These are phyloP conservation scores for Mystacornis crossleyi DNA, from an alignment of 2,113 vertebrate species.

Conservation along the genomic window DNA sequence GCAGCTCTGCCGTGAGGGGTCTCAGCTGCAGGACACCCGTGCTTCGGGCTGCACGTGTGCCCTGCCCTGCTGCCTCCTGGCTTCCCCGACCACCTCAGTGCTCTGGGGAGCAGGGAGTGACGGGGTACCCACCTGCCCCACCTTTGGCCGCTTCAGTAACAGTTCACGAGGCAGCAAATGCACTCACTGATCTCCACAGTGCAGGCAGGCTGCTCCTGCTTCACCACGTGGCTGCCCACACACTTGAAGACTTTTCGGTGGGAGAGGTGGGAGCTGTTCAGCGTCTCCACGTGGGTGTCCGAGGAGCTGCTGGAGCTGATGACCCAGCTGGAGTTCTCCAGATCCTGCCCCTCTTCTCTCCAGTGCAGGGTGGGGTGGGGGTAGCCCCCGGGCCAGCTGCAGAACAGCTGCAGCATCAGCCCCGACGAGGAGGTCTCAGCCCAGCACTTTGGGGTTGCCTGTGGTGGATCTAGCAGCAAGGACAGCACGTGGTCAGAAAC, in stretches of 20 bases:
- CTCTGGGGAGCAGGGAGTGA: neutral
- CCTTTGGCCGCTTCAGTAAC: neutral
- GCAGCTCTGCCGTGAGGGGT: fast-evolving
- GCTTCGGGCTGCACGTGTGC: neutral
- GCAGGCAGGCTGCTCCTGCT: constrained; percentile 63
- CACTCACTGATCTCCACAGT: constrained; percentile 84
- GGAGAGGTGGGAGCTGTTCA: constrained; percentile 77
- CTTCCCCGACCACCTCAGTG: neutral
- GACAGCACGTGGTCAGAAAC: neutral
- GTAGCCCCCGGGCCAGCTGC: constrained; percentile 85
- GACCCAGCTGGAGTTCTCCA: constrained; percentile 60
- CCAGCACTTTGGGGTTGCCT: constrained; percentile 72
- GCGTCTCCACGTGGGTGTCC: constrained; percentile 55
- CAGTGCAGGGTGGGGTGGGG: constrained; percentile 83
- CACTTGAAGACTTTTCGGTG: constrained; percentile 81
- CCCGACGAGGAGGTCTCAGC: constrained; percentile 18
- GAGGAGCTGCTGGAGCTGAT: neutral
- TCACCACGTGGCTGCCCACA: constrained; percentile 61
- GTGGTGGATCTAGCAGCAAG: constrained; percentile 75
- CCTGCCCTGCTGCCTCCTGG: neutral
- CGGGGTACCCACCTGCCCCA: neutral
- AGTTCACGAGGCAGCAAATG: neutral
- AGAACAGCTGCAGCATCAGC: constrained; percentile 75
- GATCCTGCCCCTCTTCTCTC: constrained; percentile 56
- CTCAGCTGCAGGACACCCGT: neutral